Evolutionary conservation across 2,797 vertebrate genomes (phyloP).

Genomic region (Gobio occitaniae): DNA sequence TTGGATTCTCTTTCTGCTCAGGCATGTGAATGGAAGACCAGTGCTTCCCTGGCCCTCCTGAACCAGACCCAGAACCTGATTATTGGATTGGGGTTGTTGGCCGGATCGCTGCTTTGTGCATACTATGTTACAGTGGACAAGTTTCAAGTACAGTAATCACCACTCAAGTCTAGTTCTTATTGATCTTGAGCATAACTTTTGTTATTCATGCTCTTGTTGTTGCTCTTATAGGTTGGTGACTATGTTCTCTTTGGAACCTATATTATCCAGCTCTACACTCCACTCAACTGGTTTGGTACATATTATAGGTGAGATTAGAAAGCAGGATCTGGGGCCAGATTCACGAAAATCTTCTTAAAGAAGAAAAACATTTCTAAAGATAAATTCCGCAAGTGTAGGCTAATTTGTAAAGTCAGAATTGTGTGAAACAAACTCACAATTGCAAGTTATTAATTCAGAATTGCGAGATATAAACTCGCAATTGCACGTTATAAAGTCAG

Average conservation of each 20-base stretch:
- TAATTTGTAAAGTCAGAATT: too few species aligned
- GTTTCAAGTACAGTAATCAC: conserved; percentile 77
- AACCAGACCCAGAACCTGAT: conserved; percentile 93
- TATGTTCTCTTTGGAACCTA: conserved; percentile 95
- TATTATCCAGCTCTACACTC: conserved; percentile 94
- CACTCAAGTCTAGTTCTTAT: neutral
- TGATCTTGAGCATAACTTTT: neutral
- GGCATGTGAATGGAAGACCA: conserved; percentile 89
- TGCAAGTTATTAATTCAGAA: too few species aligned
- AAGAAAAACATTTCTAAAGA: neutral
- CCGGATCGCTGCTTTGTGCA: conserved; percentile 87
- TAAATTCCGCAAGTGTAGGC: too few species aligned
- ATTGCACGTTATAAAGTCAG: too few species aligned
- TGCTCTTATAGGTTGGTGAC: conserved; percentile 87
- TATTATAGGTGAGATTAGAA: conserved; percentile 89
- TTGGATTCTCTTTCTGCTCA: conserved; percentile 56
- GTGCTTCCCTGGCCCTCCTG: conserved; percentile 85
- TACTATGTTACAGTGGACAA: conserved; percentile 84
- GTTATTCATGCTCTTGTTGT: neutral
- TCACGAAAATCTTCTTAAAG: neutral
- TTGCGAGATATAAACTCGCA: too few species aligned
- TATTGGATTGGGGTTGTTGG: conserved; percentile 87
- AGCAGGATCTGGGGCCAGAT: neutral
- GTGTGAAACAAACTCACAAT: too few species aligned
- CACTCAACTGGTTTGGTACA: conserved; percentile 97